Conservation (phyloP, 1,140 invertebrate genomes). For the Lepidostoma basale region DNA sequence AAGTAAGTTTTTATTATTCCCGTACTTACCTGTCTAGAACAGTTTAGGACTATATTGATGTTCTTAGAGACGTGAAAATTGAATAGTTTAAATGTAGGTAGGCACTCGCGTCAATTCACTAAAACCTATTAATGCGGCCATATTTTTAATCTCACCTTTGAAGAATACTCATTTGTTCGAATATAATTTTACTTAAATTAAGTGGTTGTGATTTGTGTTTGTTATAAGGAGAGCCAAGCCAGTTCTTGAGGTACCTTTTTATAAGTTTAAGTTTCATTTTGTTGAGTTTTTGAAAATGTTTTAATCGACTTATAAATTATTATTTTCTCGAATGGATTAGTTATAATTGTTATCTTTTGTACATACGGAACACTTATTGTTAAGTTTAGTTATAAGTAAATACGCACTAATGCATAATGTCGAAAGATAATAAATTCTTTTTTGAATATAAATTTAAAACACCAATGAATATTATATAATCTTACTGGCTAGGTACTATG, state of each 20-base stretch:
- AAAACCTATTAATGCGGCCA: conserved; percentile 19
- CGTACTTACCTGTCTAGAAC: conserved; percentile 4
- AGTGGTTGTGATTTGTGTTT: conserved; percentile 45
- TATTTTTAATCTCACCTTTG: conserved; percentile 18
- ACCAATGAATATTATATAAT: too few species aligned
- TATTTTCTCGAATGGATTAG: conserved; percentile 15
- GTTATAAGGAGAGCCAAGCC: conserved; percentile 32
- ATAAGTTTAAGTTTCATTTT: conserved; percentile 10
- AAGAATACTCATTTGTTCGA: conserved; percentile 42
- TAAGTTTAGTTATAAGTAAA: too few species aligned
- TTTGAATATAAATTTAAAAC: too few species aligned
- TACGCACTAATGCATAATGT: too few species aligned
- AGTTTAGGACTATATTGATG: too few species aligned
- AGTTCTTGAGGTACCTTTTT: conserved; percentile 40
- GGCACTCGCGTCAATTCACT: conserved; percentile 20
- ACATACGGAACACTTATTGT: neutral
- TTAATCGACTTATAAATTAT: conserved; percentile 12
- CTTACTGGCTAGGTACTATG: too few species aligned
- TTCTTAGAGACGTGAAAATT: neutral
- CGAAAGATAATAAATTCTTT: too few species aligned
- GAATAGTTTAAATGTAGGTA: conserved; percentile 17
- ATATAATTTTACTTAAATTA: conserved; percentile 42
- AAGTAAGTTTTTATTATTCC: conserved; percentile 1
- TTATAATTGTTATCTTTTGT: conserved; percentile 12
- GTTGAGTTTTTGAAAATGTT: conserved; percentile 20